phyloP scores from a whole-genome alignment of 2,888 invertebrate species.

The Steromphala cineraria region DNA sequence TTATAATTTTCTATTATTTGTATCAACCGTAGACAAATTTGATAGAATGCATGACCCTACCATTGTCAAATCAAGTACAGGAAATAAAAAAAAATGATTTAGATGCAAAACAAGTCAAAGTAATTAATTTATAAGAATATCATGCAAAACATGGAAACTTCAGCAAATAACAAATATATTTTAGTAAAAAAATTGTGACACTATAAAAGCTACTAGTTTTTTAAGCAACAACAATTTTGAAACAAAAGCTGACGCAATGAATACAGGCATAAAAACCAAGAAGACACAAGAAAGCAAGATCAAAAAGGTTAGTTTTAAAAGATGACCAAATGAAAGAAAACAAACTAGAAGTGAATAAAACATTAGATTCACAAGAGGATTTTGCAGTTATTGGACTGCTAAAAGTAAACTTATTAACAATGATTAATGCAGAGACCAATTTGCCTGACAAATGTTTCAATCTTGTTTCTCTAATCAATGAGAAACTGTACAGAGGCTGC shows the following conservation, averaged over 20 bases:
- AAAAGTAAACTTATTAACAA: neutral
- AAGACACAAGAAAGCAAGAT: neutral
- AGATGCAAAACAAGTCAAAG: too few species aligned
- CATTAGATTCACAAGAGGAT: neutral
- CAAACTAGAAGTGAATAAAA: neutral
- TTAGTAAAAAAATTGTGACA: neutral
- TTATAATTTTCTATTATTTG: too few species aligned
- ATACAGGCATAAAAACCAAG: neutral
- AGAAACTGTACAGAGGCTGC: neutral
- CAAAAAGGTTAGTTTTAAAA: neutral
- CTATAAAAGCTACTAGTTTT: neutral
- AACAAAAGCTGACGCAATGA: neutral
- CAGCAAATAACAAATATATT: neutral
- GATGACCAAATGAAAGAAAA: neutral
- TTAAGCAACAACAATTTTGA: neutral
- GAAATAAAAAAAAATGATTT: too few species aligned
- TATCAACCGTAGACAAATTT: too few species aligned
- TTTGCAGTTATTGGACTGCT: neutral
- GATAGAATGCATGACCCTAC: too few species aligned
- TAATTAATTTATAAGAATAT: too few species aligned
- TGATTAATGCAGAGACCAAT: neutral
- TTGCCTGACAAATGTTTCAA: neutral
- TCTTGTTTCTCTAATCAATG: constrained; percentile 2
- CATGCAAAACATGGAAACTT: too few species aligned
- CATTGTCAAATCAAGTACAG: too few species aligned